These are phyloP conservation scores for Cephus runcator DNA, from an alignment of 2,888 invertebrate species.

Conservation along the genomic window DNA sequence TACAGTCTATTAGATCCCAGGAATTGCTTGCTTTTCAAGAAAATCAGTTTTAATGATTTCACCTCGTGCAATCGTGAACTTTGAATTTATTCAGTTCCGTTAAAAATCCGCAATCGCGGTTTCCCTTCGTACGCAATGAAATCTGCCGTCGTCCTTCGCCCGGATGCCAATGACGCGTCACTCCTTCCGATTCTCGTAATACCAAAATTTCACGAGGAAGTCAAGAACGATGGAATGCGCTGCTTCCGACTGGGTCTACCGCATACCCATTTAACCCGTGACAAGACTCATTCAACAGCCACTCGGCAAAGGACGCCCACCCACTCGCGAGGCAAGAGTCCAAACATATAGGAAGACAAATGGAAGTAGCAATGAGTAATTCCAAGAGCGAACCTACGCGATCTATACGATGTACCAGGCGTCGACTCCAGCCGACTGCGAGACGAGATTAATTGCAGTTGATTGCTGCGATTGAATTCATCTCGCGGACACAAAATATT, in stretches of 20 bases:
- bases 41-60: background rate
- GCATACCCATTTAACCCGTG: background rate
- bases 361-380: background rate
- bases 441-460: background rate
- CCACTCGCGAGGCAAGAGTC: background rate
- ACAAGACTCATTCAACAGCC: background rate
- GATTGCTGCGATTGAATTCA: background rate
- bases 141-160: no score
- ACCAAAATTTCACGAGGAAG: background rate
- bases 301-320: background rate
- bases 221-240: background rate
- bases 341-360: background rate
- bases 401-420: background rate
- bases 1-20: no score
- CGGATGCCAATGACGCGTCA: background rate
- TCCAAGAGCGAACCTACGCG: background rate
- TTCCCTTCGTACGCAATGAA: background rate
- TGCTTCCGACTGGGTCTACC: background rate
- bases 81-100: background rate
- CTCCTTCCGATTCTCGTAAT: background rate
- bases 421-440: constrained; percentile 20
- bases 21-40: background rate
- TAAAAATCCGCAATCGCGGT: background rate
- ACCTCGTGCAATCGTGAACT: background rate
- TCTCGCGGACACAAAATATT: constrained; percentile 13